Evolutionary conservation across 1,140 invertebrate species (phyloP), one percentile per base, ranked within the genome.

Genomic region (Hestina assimilis): DNA sequence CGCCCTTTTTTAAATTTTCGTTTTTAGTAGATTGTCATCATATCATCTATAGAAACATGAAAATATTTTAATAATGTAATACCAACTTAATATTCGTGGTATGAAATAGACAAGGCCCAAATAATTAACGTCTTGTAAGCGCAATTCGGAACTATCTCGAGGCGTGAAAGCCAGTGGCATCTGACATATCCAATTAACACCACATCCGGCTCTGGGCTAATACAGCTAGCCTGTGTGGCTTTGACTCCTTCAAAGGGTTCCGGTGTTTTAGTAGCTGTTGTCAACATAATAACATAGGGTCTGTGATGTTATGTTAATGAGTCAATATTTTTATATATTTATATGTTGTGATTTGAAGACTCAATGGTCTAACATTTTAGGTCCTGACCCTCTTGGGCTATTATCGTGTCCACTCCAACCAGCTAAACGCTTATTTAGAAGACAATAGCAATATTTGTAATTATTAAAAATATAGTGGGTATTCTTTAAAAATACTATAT

Each of bases 161-260:
- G 72, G 75, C 76, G 71, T 74, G 73, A 79, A 82, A 81, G 66
- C 71, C 70, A 75, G 66, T 81, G 81, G 81, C 80, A 72, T 79
- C 75, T 87, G 83, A 87, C 79, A 84, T 81, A 81, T 84, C 77
- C 81, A 87, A 87, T 87, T 87, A 87, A 73, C 79, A 83, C 71
- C 45, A 67, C 69, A 73, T 84, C 81, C 81, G 75, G 64, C 67
- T 64, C 31, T 8, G 31, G 63, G 60, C 66, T 68, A 69, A 48
- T 62, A 62, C 55, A 38, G 42, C 62, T 35, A 19, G 53, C 54
- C 31, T 1, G 29, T 56, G 54, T 58, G 52, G 46, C 54, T 55
- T 55, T 62, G 55, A 65, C 61, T 69, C 63, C 64, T 73, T 67
- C 54, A 58, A 67, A 67, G 66, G 55, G 14, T 58, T 48, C 31